A percentile compares a stretch with the other conserved stretches of the same genome.
Conservation (phyloP, 2,888 invertebrate genomes). For the Leucoptera coffeella region DNA sequence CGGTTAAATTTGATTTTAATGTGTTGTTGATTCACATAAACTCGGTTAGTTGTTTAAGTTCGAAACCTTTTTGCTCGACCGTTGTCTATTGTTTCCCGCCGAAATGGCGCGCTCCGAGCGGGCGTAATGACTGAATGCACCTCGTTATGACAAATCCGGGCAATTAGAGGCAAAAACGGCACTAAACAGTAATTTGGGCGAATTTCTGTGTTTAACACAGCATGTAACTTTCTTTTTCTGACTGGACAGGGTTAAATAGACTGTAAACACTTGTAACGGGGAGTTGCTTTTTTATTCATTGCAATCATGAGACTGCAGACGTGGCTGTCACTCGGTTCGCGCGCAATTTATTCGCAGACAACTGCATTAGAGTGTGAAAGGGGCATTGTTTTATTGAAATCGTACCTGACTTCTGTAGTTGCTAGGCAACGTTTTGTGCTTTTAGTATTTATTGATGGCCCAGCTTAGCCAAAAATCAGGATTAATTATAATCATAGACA, state of each 20-base stretch:
- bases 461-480: no score
- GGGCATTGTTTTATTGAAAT: background rate
- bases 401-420: no score
- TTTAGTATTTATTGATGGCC: no score
- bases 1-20: no score
- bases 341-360: background rate
- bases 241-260: slow-evolving; percentile 33
- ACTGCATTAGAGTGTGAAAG: background rate
- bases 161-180: slow-evolving; percentile 45
- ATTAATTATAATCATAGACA: no score
- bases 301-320: background rate
- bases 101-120: no score
- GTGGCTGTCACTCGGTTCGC: background rate
- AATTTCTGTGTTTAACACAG: slow-evolving; percentile 38
- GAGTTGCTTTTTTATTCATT: slow-evolving; percentile 1
- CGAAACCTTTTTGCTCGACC: no score
- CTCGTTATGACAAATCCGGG: slow-evolving; percentile 22
- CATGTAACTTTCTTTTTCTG: slow-evolving; percentile 40
- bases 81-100: no score
- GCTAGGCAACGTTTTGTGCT: no score
- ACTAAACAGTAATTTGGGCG: slow-evolving; percentile 35
- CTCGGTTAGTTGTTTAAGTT: no score
- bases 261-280: slow-evolving; percentile 22
- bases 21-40: no score
- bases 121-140: no score